phyloP scores from a whole-genome alignment of 1,140 invertebrate species.

The Thaumatotibia leucotreta region DNA sequence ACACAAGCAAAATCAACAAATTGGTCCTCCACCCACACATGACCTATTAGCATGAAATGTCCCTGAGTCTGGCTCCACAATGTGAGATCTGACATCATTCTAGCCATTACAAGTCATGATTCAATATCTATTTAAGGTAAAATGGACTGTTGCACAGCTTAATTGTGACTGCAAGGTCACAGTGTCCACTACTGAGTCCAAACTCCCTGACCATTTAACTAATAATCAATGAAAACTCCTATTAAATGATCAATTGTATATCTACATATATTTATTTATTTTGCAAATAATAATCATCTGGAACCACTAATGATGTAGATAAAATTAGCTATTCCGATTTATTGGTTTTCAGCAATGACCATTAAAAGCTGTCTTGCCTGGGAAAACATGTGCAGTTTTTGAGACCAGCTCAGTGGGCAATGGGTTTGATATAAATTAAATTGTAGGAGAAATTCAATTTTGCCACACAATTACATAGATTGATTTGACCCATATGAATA shows the following conservation, averaged over 20 bases:
- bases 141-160: slow-evolving; percentile 33
- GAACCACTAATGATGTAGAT: too few species aligned
- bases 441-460: too few species aligned
- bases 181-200: background rate
- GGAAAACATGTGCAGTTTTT: too few species aligned
- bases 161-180: slow-evolving; percentile 19
- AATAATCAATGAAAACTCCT: background rate
- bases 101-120: slow-evolving; percentile 28
- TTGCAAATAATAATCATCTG: too few species aligned
- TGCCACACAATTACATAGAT: too few species aligned
- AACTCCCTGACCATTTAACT: background rate
- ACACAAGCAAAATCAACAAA: slow-evolving; percentile 15
- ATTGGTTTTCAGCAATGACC: too few species aligned
- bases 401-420: too few species aligned
- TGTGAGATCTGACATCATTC: slow-evolving; percentile 31
- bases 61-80: slow-evolving; percentile 15
- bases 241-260: background rate
- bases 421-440: too few species aligned
- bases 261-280: too few species aligned
- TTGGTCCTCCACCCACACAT: slow-evolving; percentile 21
- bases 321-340: too few species aligned
- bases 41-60: slow-evolving; percentile 15
- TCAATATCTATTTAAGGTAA: slow-evolving; percentile 26
- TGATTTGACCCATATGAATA: too few species aligned
- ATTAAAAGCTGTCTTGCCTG: too few species aligned